Evolutionary conservation across 2,113 vertebrate species (phyloP).

Genomic region (Meles meles): DNA sequence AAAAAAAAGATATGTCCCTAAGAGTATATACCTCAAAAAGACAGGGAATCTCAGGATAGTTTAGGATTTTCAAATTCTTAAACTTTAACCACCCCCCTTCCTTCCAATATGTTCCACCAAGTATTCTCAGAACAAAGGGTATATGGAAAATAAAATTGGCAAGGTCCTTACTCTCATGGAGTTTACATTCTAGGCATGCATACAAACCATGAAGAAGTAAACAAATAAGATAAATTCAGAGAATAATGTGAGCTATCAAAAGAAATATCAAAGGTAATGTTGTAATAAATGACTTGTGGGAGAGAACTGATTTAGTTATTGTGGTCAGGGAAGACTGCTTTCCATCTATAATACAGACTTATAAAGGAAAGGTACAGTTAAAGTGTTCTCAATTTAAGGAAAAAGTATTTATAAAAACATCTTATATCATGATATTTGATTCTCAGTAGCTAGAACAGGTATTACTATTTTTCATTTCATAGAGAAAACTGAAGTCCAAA

Average conservation of each 20-base stretch:
- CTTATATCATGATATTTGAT: neutral
- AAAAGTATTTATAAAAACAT: neutral
- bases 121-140: neutral
- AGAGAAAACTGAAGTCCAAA: neutral
- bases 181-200: neutral
- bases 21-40: neutral
- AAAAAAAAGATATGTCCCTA: neutral
- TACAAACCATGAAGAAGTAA: neutral
- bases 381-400: neutral
- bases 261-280: neutral
- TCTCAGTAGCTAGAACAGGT: neutral
- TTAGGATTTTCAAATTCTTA: conserved; percentile 17
- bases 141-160: neutral
- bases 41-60: neutral
- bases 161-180: neutral
- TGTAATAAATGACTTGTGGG: neutral
- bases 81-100: neutral
- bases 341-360: neutral
- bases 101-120: neutral
- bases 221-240: neutral
- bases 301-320: neutral
- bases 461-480: neutral
- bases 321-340: neutral
- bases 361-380: neutral
- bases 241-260: conserved; percentile 2